These are phyloP conservation scores for Dryadula phaetusa DNA, from an alignment of 2,888 invertebrate species.

Conservation along the genomic window DNA sequence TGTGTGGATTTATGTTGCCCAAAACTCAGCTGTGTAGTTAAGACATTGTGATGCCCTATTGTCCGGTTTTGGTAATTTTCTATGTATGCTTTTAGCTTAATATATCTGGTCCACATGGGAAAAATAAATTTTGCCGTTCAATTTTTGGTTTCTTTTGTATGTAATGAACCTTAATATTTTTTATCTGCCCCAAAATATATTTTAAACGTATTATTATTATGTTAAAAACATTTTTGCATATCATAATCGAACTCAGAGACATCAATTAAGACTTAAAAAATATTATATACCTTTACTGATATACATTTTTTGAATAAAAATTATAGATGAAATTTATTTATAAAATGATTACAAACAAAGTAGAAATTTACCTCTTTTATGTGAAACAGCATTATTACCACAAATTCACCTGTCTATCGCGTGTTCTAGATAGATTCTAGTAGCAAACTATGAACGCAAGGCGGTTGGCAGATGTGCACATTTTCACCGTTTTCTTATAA, in stretches of 20 bases:
- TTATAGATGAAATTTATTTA: too few species aligned
- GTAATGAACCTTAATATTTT: background rate
- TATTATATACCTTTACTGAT: too few species aligned
- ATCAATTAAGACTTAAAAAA: background rate
- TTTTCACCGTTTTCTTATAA: constrained; percentile 50
- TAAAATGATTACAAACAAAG: too few species aligned
- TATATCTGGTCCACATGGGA: constrained; percentile 15
- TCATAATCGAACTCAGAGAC: background rate
- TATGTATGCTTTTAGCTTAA: too few species aligned
- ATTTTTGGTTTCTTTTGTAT: background rate
- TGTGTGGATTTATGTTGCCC: constrained; percentile 49
- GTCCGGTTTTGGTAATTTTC: constrained; percentile 12
- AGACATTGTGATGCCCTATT: constrained; percentile 15
- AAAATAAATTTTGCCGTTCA: background rate
- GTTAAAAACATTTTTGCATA: background rate
- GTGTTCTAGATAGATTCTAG: constrained; percentile 41
- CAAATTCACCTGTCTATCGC: constrained; percentile 40
- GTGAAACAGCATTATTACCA: background rate
- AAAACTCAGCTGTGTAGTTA: constrained; percentile 38
- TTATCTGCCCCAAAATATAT: background rate
- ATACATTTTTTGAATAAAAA: too few species aligned
- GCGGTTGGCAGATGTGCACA: constrained; percentile 63
- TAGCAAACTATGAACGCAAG: constrained; percentile 38
- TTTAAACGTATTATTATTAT: background rate
- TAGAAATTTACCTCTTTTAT: background rate